phyloP scores from a whole-genome alignment of 1,140 invertebrate genomes.

The Drosophila arizonae region DNA sequence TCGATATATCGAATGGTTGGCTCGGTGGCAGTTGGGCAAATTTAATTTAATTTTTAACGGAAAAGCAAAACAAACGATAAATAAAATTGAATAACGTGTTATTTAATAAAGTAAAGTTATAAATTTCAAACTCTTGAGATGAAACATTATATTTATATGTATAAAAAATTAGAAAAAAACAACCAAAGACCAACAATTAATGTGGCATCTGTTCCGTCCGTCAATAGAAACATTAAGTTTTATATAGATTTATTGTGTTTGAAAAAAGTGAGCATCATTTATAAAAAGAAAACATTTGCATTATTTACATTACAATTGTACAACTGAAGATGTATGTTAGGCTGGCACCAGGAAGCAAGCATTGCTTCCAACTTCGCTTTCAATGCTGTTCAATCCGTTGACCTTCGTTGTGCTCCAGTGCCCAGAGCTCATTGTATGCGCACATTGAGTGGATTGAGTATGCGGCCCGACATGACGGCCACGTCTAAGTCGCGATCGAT shows the following conservation, averaged over 20 bases:
- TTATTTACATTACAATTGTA: constrained; percentile 54
- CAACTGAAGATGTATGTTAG: constrained; percentile 31
- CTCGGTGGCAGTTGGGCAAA: too few relatives aligned
- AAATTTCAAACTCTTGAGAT: too few relatives aligned
- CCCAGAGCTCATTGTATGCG: constrained; percentile 85
- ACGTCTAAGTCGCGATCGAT: constrained; percentile 90
- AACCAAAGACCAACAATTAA: too few relatives aligned
- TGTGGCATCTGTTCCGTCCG: too few relatives aligned
- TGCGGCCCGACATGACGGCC: constrained; percentile 89
- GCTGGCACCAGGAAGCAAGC: constrained; percentile 35
- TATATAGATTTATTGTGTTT: constrained; percentile 9
- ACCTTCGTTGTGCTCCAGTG: constrained; percentile 61
- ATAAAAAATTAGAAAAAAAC: too few relatives aligned
- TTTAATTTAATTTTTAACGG: not conserved
- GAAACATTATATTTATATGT: too few relatives aligned
- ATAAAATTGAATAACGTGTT: too few relatives aligned
- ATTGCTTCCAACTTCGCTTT: constrained; percentile 59
- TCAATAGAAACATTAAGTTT: not conserved
- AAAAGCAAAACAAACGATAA: not conserved
- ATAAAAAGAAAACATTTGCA: constrained; percentile 37
- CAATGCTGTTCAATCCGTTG: constrained; percentile 33
- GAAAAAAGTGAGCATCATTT: constrained; percentile 56
- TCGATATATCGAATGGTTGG: not conserved
- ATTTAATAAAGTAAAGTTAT: too few relatives aligned
- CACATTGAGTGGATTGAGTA: constrained; percentile 91